These are phyloP conservation scores for Myotis planiceps DNA, from an alignment of 2,797 vertebrate species.

Conservation along the genomic window DNA sequence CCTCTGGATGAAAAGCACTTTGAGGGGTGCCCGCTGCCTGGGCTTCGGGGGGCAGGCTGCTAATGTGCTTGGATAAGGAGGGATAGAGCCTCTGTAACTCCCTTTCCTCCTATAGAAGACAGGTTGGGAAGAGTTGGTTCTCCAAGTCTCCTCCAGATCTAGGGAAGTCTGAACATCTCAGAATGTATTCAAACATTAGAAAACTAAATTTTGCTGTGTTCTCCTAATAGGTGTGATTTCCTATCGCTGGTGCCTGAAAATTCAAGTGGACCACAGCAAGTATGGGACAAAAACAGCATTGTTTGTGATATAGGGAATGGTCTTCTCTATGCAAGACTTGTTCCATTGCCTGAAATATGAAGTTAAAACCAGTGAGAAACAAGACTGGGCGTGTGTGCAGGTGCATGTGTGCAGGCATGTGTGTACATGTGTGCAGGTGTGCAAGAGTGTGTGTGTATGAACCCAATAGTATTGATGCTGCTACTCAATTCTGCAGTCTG, in stretches of 20 bases:
- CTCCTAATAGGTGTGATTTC: not conserved
- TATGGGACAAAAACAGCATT: rapidly evolving
- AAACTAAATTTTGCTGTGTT: not conserved
- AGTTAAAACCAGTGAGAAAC: not conserved
- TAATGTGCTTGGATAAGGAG: not conserved
- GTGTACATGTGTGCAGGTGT: too few relatives aligned
- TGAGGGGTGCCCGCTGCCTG: not conserved
- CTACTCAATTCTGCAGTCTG: not conserved
- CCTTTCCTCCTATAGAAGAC: not conserved
- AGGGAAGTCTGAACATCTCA: not conserved
- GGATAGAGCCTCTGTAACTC: not conserved
- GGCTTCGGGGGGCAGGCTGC: not conserved
- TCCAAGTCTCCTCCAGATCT: not conserved
- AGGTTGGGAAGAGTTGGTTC: not conserved
- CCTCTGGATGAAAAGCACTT: not conserved
- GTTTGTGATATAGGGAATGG: not conserved
- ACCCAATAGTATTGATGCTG: not conserved
- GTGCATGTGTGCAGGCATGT: too few relatives aligned
- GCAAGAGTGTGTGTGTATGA: not conserved
- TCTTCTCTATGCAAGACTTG: not conserved
- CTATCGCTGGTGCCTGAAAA: not conserved
- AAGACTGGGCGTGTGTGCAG: too few relatives aligned
- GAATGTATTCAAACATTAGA: not conserved
- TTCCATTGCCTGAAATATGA: not conserved
- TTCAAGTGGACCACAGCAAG: rapidly evolving